These are phyloP conservation scores for Argya squamiceps DNA, from an alignment of 2,797 vertebrate species.

Conservation along the genomic window DNA sequence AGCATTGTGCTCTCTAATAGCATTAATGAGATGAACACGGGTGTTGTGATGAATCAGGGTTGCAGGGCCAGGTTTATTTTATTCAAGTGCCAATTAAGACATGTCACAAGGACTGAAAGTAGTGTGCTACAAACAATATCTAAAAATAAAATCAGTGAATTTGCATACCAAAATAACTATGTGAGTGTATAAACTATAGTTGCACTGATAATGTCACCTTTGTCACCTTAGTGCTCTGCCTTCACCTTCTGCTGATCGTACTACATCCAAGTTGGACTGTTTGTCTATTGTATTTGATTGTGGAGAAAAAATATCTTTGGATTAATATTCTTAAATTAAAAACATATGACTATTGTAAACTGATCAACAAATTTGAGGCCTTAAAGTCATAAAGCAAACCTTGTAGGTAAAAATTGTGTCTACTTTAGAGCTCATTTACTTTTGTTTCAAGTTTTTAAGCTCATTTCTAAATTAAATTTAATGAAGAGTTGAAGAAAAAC, in stretches of 20 bases:
- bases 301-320: not conserved
- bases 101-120: not conserved
- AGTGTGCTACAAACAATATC: not conserved
- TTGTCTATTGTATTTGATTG: not conserved
- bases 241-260: not conserved
- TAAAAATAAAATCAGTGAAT: not conserved
- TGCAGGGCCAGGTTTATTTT: not conserved
- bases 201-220: not conserved
- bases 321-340: not conserved
- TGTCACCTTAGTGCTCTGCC: not conserved
- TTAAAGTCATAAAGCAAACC: not conserved
- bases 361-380: not conserved
- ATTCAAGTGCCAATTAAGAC: not conserved
- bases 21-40: not conserved
- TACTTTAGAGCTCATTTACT: not conserved
- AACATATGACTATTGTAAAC: not conserved
- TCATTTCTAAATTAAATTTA: not conserved
- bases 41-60: not conserved
- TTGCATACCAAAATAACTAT: not conserved
- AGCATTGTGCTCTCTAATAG: not conserved
- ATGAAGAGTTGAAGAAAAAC: not conserved
- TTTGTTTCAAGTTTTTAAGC: not conserved
- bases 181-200: accelerated
- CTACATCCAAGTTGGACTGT: not conserved
- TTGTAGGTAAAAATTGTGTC: not conserved